A percentile compares a stretch with the other conserved stretches of the same genome.
Conservation (phyloP, 37 sponge, comb jelly and placozoan species). For the Theonella swinhoei region DNA sequence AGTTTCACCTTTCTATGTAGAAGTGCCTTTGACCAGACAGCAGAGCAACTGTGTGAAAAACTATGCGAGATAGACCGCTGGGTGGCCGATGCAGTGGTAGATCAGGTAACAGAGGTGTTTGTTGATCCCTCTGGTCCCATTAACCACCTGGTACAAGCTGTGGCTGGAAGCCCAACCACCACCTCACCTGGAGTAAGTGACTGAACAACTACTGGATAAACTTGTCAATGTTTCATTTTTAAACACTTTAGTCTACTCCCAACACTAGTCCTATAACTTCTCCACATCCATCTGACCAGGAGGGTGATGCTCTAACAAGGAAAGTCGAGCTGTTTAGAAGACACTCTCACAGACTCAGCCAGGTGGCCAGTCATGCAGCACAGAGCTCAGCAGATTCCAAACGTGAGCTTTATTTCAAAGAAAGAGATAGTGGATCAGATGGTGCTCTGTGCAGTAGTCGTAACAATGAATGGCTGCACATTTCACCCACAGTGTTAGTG, state of each 20-base stretch:
- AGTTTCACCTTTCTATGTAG: constrained; percentile 11
- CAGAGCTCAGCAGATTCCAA: constrained; percentile 61
- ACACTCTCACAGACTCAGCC: constrained; percentile 72
- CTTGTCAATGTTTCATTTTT: background rate
- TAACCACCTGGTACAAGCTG: constrained; percentile 68
- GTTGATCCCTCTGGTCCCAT: constrained; percentile 71
- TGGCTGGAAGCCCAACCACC: background rate
- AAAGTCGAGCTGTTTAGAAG: constrained; percentile 67
- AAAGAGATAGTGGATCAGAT: constrained; percentile 71
- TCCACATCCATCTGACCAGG: background rate
- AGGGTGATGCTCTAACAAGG: constrained; percentile 15
- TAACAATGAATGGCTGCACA: constrained; percentile 70
- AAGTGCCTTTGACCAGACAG: constrained; percentile 60
- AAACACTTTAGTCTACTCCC: background rate
- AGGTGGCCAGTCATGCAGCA: constrained; percentile 82
- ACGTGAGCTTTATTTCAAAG: constrained; percentile 31
- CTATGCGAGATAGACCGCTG: constrained; percentile 63
- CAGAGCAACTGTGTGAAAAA: constrained; percentile 67
- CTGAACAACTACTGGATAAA: background rate
- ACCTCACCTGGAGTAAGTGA: background rate
- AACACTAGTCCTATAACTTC: background rate
- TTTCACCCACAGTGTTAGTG: constrained; percentile 47
- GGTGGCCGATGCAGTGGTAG: constrained; percentile 68
- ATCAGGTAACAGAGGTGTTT: constrained; percentile 74
- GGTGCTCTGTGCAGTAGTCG: constrained; percentile 53